phyloP scores from a whole-genome alignment of 2,113 vertebrate genomes.

The Myotis brandtii region DNA sequence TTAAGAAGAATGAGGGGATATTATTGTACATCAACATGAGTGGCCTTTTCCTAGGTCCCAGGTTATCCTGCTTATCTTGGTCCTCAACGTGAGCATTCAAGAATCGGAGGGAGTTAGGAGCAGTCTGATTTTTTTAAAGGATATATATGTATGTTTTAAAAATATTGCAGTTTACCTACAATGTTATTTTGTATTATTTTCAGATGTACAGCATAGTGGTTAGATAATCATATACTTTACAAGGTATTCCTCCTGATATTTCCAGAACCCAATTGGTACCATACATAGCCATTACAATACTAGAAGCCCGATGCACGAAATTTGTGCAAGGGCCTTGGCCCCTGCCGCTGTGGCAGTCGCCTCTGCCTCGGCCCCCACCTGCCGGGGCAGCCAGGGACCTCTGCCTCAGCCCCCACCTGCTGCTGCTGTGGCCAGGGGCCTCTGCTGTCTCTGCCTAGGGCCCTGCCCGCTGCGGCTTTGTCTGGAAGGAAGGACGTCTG shows the following conservation, averaged over 20 bases:
- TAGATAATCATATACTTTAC: background rate
- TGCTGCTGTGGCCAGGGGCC: too few relatives aligned
- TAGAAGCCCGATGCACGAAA: too few relatives aligned
- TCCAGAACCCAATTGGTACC: background rate
- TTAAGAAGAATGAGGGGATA: background rate
- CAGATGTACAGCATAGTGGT: background rate
- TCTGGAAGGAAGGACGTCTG: too few relatives aligned
- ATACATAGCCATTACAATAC: background rate
- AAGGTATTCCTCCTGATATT: background rate
- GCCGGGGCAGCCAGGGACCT: too few relatives aligned
- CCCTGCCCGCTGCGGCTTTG: too few relatives aligned
- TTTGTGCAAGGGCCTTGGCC: too few relatives aligned
- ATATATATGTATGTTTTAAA: background rate
- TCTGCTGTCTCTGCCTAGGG: too few relatives aligned
- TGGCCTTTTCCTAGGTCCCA: background rate
- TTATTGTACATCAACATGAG: background rate
- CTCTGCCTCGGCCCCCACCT: too few relatives aligned
- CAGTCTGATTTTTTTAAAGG: background rate
- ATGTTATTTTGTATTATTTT: background rate
- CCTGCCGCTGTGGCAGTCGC: rapidly evolving
- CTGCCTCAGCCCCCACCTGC: too few relatives aligned
- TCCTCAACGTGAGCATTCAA: background rate
- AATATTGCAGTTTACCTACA: background rate
- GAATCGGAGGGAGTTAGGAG: background rate
- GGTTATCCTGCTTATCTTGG: background rate